Evolutionary conservation across 2,797 vertebrate species (phyloP).

Genomic region (Enteromius treurensis): DNA sequence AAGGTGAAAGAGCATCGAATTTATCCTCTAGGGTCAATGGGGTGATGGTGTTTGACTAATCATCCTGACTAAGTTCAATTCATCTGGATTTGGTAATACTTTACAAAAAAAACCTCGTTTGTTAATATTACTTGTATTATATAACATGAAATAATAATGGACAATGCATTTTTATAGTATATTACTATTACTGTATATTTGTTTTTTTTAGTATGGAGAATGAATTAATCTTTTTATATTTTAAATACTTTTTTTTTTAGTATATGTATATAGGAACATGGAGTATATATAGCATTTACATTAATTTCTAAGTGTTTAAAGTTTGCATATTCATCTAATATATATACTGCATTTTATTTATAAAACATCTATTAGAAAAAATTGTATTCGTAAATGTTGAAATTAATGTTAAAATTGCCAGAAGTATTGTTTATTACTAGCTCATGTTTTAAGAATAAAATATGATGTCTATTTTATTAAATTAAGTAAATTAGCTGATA

Average conservation of each 20-base stretch:
- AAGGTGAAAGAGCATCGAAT: not conserved
- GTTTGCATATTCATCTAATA: no score
- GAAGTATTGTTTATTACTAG: not conserved
- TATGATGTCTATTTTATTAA: not conserved
- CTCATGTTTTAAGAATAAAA: not conserved
- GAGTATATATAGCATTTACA: no score
- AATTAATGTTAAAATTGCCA: not conserved
- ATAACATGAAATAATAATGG: not conserved
- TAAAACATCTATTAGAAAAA: not conserved
- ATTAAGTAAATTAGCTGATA: not conserved
- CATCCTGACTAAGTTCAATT: not conserved
- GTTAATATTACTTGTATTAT: not conserved
- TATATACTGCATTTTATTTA: not conserved
- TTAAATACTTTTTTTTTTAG: no score
- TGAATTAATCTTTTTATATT: not conserved
- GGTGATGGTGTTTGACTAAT: not conserved
- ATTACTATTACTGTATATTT: not conserved
- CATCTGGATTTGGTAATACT: not conserved
- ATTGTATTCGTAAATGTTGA: not conserved
- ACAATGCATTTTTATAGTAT: not conserved
- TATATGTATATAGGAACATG: no score
- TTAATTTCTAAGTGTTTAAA: no score
- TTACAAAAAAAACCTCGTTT: not conserved
- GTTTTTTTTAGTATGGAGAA: not conserved
- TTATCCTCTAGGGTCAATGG: not conserved